Evolutionary conservation across 2,113 vertebrate species (phyloP), one percentile per base, ranked within the genome.

Genomic region (Amazona vittata): DNA sequence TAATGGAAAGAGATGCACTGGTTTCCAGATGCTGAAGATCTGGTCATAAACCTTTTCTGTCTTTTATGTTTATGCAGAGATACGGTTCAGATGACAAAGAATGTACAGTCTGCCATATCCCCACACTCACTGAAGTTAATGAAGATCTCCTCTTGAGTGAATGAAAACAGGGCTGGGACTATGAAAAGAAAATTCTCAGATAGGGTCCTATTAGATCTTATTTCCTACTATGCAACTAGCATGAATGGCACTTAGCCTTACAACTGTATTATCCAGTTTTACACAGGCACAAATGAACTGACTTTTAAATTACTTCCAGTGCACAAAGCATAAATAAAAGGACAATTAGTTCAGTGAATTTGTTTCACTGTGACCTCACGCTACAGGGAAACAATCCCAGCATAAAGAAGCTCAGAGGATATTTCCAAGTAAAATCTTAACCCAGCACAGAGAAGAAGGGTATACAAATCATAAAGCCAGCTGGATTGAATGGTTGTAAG

Each of bases 251-350:
- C 44, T 93, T 67, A 67, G 64, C 35, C 76, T 88, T 81, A 83
- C 39, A 78, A 55, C 73, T 67, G 44, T 31, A 35, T 90, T 79
- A 86, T 21, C 33, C 64, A 41, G 10, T 60, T 89, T 68, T 89
- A 60, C 17, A 91, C 5, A 1, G 1, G 62, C 39, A 79, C 26
- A 84, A 91, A 83, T 47, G 60, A 85, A 41, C 49, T 47, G 80
- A 79, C 44, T 92, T 92, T 77, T 86, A 95, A 89, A 76, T 18
- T 2, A 75, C 55, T 96, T 89, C 39, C 73, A 81, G 39, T 8
- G n/a, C 76, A 75, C 47, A 78, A 75, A 92, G 79, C 69, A 95
- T 68, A 93, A 94, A 82, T 79, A 87, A 87, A 73, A 92, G 83
- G 52, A 94, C 80, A 92, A 86, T 95, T 86, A 92, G 31, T 44